A percentile compares a stretch with the other conserved stretches of the same genome.
These are phyloP conservation scores for Apotomis capreana DNA, from an alignment of 2,888 invertebrate genomes.

Conservation along the genomic window DNA sequence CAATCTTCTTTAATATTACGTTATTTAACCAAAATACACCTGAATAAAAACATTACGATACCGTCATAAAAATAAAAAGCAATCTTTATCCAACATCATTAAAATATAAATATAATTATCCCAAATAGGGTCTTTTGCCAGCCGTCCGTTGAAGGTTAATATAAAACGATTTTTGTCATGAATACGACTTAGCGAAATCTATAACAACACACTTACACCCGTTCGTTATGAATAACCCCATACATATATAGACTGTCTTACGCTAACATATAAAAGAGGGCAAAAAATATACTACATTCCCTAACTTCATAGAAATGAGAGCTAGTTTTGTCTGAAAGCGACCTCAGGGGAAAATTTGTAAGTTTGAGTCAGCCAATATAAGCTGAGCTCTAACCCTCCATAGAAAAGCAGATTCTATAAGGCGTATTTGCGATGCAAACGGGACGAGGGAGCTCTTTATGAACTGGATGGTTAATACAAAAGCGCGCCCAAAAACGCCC, in stretches of 20 bases:
- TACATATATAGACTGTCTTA: constrained; percentile 46
- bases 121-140: neutral
- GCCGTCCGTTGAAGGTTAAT: constrained; percentile 17
- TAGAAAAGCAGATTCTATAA: constrained; percentile 31
- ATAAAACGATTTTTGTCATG: constrained; percentile 37
- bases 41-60: too few species aligned
- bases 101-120: constrained; percentile 5
- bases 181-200: constrained; percentile 45
- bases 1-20: too few species aligned
- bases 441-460: constrained; percentile 55
- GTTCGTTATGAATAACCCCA: constrained; percentile 52
- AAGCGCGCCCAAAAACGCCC: constrained; percentile 77
- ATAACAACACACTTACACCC: constrained; percentile 50
- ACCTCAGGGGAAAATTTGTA: constrained; percentile 54
- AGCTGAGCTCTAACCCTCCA: constrained; percentile 47
- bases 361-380: constrained; percentile 57
- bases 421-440: constrained; percentile 41
- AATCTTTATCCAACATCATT: neutral
- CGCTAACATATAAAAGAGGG: constrained; percentile 44
- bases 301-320: constrained; percentile 44
- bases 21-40: too few species aligned
- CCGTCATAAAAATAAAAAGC: neutral
- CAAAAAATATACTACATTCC: constrained; percentile 42
- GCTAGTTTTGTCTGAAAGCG: constrained; percentile 36
- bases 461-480: constrained; percentile 60